Evolutionary conservation across 2,888 invertebrate genomes (phyloP).

Genomic region (Cremastobaeus sp.): DNA sequence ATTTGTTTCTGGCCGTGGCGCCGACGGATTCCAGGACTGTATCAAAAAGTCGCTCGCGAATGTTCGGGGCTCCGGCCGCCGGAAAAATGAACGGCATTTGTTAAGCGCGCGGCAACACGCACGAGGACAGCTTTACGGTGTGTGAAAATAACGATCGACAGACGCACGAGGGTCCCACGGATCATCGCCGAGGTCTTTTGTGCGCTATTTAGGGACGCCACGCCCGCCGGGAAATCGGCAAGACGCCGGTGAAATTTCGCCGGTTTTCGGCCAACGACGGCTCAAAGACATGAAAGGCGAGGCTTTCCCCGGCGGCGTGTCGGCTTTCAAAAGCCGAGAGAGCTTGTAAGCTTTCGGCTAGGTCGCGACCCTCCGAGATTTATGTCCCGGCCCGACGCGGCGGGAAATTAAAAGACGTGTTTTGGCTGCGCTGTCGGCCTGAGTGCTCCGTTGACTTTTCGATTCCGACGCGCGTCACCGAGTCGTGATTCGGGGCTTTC

Average conservation of each 20-base stretch:
- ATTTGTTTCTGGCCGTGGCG: conserved; percentile 35
- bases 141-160: conserved; percentile 68
- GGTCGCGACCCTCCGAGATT: conserved; percentile 13
- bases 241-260: conserved; percentile 57
- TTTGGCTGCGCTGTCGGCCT: conserved; percentile 23
- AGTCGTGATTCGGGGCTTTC: no score
- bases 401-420: conserved; percentile 37
- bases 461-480: conserved; percentile 15
- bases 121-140: conserved; percentile 72
- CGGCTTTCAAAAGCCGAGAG: conserved; percentile 11
- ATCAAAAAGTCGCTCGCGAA: background rate
- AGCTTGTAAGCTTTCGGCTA: background rate
- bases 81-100: conserved; percentile 17
- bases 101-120: conserved; percentile 59
- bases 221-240: conserved; percentile 42
- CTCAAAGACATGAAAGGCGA: conserved; percentile 2
- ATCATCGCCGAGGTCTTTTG: conserved; percentile 35
- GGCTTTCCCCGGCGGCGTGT: conserved; percentile 30
- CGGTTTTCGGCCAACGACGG: conserved; percentile 24
- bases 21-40: conserved; percentile 27
- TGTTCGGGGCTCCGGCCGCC: no score
- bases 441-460: conserved; percentile 25
- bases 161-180: conserved; percentile 5
- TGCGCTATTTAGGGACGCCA: conserved; percentile 40
- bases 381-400: conserved; percentile 15